Evolutionary conservation across 2,113 vertebrate genomes (phyloP), one percentile per base, ranked within the genome.

Genomic region (Tetrao urogallus): DNA sequence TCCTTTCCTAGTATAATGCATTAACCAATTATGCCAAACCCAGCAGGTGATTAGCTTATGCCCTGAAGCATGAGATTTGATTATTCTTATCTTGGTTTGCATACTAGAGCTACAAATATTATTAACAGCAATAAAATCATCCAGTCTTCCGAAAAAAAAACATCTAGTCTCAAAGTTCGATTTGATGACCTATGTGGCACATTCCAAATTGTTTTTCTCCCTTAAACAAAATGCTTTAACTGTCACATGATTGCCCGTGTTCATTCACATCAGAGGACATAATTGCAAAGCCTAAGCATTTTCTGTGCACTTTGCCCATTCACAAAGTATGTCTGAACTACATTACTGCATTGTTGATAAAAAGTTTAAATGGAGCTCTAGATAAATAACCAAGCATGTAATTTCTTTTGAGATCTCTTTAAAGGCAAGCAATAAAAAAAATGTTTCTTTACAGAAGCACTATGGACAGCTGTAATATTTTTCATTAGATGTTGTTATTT

Each of bases 41-140:
- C 82, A 94, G 91, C 91, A 96, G 88, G 82, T 96, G 96, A 95
- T 93, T 95, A 94, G 93, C 73, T 92, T 75, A 94, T 78, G 91
- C 91, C 90, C 85, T 91, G 92, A 95, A 93, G 96, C 94, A 96
- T 95, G 82, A 91, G 89, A 96, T 93, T 92, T 88, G 91, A 96
- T 94, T 96, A 94, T 94, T 93, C 84, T 94, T 93, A 93, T 92
- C 93, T 92, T 81, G 43, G 75, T 91, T 89, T 86, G 87, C 89
- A 78, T 91, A 86, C 85, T 21, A 16, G 58, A 88, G 82, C 61
- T 77, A 89, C 72, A 92, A 93, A 91, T 86, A 94, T 70, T 93
- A 90, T 64, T 93, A 92, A 93, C 0, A 2, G 85, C 40, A 87
- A 92, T 89, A 92, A 94, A 95, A 93, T 80, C 75, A 85, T 43